Conservation (phyloP, 2,888 invertebrate species). For the Cheilosia grossa region DNA sequence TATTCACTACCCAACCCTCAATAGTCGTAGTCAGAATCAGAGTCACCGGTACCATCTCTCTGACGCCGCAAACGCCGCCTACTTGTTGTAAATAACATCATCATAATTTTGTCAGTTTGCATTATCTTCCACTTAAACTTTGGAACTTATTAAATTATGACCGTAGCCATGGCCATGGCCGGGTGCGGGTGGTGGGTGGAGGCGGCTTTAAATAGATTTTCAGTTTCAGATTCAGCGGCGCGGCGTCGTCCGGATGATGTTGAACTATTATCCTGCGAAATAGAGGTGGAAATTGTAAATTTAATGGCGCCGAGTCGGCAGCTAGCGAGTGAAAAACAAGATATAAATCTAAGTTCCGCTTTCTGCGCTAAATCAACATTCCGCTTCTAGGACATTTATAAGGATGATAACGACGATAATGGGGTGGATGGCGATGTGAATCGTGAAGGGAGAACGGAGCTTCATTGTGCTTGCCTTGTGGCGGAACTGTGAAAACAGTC, state of each 20-base stretch:
- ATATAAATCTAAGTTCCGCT: constrained; percentile 71
- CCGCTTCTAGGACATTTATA: constrained; percentile 27
- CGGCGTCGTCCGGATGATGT: constrained; percentile 39
- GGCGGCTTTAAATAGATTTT: constrained; percentile 70
- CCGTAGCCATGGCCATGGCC: constrained; percentile 54
- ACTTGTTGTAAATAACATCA: constrained; percentile 75
- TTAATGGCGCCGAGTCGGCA: constrained; percentile 63
- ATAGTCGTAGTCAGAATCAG: neutral
- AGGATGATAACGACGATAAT: constrained; percentile 28
- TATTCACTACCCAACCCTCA: constrained; percentile 9
- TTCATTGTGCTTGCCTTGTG: constrained; percentile 20
- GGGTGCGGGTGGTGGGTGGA: constrained; percentile 29
- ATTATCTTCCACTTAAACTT: constrained; percentile 76
- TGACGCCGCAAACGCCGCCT: constrained; percentile 38
- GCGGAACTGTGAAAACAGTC: constrained; percentile 18
- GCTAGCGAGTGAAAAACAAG: constrained; percentile 49
- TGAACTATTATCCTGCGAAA: constrained; percentile 65
- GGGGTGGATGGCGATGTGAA: constrained; percentile 15
- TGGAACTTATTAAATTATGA: constrained; percentile 75
- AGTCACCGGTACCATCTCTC: constrained; percentile 10
- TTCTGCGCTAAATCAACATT: constrained; percentile 65
- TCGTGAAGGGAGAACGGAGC: constrained; percentile 7
- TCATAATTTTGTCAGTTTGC: constrained; percentile 75
- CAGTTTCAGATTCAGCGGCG: constrained; percentile 68
- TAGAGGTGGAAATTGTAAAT: constrained; percentile 72